These are phyloP conservation scores for Prunella himalayana DNA, from an alignment of 2,113 vertebrate genomes.

Conservation along the genomic window DNA sequence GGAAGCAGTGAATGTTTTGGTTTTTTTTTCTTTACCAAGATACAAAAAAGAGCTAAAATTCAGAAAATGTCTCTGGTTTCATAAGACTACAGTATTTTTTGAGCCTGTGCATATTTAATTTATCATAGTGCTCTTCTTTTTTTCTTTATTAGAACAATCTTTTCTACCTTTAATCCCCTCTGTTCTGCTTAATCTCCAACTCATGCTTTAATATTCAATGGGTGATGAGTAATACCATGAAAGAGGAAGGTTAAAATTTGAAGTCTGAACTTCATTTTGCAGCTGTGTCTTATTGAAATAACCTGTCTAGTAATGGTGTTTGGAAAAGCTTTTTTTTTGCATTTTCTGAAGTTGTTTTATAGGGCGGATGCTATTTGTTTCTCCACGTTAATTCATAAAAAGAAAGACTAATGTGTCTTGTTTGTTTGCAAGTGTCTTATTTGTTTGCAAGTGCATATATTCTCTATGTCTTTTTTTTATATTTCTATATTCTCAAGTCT, in stretches of 20 bases:
- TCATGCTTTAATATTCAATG: background rate
- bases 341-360: background rate
- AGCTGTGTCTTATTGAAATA: background rate
- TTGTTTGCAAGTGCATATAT: background rate
- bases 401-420: background rate
- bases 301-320: background rate
- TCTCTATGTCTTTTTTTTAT: background rate
- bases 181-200: background rate
- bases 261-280: background rate
- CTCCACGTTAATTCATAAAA: background rate
- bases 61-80: background rate
- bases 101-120: background rate
- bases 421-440: too few species aligned
- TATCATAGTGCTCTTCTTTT: background rate
- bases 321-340: background rate
- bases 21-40: background rate
- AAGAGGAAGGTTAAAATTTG: background rate
- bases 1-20: background rate
- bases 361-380: background rate
- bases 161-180: background rate
- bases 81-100: background rate
- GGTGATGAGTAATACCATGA: background rate
- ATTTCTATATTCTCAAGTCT: background rate
- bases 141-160: background rate
- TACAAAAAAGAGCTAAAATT: background rate